phyloP scores from a whole-genome alignment of 2,113 vertebrate genomes.

The Pachycephala philippinensis region DNA sequence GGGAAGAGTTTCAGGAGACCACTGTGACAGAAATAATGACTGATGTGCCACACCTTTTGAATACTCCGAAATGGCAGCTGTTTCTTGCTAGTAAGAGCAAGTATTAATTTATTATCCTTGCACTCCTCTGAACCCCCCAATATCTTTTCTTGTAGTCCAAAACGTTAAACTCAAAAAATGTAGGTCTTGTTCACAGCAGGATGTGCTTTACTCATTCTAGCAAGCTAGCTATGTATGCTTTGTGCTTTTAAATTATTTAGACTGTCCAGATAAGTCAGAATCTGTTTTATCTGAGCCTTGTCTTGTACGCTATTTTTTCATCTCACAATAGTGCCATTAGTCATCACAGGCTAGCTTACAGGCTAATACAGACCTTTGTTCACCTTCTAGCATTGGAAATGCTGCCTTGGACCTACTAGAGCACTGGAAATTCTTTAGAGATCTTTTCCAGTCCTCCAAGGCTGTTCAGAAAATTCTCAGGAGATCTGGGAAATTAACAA shows the following conservation, averaged over 20 bases:
- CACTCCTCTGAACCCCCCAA: not conserved
- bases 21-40: not conserved
- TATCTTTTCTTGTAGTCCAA: slow-evolving; percentile 33
- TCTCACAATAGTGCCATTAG: slow-evolving; percentile 55
- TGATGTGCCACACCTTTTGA: not conserved
- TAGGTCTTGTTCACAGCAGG: slow-evolving; percentile 54
- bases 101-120: not conserved
- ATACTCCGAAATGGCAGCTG: not conserved
- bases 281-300: slow-evolving; percentile 70
- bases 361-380: slow-evolving; percentile 56
- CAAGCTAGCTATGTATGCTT: slow-evolving; percentile 47
- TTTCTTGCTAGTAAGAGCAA: not conserved
- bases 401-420: slow-evolving; percentile 63
- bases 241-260: slow-evolving; percentile 76
- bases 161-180: slow-evolving; percentile 43
- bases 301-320: slow-evolving; percentile 62
- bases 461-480: slow-evolving; percentile 37
- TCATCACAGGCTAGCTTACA: slow-evolving; percentile 66
- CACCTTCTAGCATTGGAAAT: slow-evolving; percentile 66
- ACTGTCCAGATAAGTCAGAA: slow-evolving; percentile 62
- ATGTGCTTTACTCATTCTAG: slow-evolving; percentile 53
- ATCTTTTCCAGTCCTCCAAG: slow-evolving; percentile 50
- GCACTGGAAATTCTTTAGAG: slow-evolving; percentile 54
- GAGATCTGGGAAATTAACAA: slow-evolving; percentile 46
- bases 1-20: not conserved